These are phyloP conservation scores for Drymodes brunneopygia DNA, from an alignment of 2,113 vertebrate species.

Conservation along the genomic window DNA sequence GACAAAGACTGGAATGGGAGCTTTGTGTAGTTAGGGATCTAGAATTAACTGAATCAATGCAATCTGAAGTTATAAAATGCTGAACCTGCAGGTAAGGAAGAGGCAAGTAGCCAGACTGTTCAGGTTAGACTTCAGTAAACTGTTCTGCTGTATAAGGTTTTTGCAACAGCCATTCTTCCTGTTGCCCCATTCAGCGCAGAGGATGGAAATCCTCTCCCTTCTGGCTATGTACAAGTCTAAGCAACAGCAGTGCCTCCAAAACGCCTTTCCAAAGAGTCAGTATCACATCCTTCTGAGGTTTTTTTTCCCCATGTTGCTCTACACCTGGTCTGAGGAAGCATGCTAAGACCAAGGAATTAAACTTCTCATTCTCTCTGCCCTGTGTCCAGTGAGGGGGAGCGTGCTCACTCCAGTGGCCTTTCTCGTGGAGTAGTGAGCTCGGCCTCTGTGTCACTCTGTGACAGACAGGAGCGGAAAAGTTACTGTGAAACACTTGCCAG, in stretches of 20 bases:
- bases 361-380: neutral
- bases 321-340: neutral
- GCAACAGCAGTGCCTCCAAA: neutral
- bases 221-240: neutral
- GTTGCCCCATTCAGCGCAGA: neutral
- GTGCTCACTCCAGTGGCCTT: neutral
- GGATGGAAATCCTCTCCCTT: neutral
- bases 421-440: neutral
- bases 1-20: neutral
- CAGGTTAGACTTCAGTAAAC: neutral
- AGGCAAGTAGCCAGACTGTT: neutral
- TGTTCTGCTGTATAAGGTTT: neutral
- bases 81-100: neutral
- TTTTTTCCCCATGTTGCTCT: neutral
- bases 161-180: neutral
- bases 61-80: neutral
- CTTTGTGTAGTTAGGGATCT: neutral
- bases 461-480: neutral
- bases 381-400: neutral
- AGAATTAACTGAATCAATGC: neutral
- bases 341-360: neutral
- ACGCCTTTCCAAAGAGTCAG: neutral
- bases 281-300: neutral
- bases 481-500: neutral
- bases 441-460: neutral